Evolutionary conservation across 2,888 invertebrate species (phyloP).

Genomic region (Ernsta delagoae): DNA sequence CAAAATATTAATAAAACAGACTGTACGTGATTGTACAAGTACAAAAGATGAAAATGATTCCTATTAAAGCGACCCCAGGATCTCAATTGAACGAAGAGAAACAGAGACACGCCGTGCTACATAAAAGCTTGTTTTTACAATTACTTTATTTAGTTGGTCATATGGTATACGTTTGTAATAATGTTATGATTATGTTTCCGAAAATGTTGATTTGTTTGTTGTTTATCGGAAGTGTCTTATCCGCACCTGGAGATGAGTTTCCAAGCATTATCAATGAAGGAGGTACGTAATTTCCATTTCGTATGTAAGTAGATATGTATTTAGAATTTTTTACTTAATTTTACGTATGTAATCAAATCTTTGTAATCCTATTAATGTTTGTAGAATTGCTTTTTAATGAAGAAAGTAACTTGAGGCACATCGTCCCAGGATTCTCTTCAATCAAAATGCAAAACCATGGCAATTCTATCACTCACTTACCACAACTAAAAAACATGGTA

Average conservation of each 20-base stretch:
- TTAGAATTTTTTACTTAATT: too few species aligned
- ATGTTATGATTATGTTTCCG: conserved; percentile 49
- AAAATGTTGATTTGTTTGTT: conserved; percentile 57
- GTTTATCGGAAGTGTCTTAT: conserved; percentile 51
- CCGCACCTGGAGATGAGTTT: conserved; percentile 62
- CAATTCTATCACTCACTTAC: conserved; percentile 41
- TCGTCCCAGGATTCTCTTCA: conserved; percentile 55
- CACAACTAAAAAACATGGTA: conserved; percentile 48
- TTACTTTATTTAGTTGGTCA: conserved; percentile 54
- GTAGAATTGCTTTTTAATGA: conserved; percentile 48
- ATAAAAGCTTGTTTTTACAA: conserved; percentile 63
- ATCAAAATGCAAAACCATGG: conserved; percentile 47
- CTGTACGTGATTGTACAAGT: conserved; percentile 56
- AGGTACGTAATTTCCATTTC: conserved; percentile 50
- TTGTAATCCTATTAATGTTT: too few species aligned
- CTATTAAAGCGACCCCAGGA: conserved; percentile 66
- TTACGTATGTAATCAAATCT: too few species aligned
- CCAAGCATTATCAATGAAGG: conserved; percentile 56
- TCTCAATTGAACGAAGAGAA: conserved; percentile 75
- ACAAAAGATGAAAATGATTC: conserved; percentile 58
- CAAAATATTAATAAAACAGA: conserved; percentile 25
- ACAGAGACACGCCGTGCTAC: conserved; percentile 62
- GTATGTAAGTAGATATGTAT: background rate
- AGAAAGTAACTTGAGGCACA: conserved; percentile 52
- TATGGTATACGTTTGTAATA: conserved; percentile 40